Conservation (phyloP, 2,113 vertebrate species). For the Leiothrix lutea region DNA sequence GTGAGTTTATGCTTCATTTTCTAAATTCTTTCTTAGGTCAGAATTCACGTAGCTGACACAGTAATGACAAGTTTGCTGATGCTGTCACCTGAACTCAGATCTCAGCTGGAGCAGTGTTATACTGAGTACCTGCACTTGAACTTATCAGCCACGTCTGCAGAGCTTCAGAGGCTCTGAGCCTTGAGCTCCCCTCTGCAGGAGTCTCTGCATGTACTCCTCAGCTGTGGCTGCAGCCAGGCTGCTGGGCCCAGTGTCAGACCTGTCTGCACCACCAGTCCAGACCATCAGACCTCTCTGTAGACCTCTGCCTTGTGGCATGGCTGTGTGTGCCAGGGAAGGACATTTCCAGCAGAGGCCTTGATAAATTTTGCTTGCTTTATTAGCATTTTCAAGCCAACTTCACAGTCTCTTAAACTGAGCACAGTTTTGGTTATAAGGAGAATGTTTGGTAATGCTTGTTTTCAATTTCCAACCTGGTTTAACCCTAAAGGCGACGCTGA, state of each 20-base stretch:
- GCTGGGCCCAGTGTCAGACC: neutral
- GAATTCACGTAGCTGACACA: neutral
- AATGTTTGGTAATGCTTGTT: neutral
- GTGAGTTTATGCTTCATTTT: neutral
- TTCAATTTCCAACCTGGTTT: neutral
- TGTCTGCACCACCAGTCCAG: neutral
- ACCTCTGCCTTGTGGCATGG: neutral
- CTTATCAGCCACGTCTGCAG: neutral
- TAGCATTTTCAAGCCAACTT: neutral
- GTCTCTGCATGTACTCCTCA: neutral
- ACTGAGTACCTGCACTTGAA: neutral
- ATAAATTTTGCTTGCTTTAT: neutral
- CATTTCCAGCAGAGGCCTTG: neutral
- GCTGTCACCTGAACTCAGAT: neutral
- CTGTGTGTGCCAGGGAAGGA: neutral
- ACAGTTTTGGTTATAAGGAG: neutral
- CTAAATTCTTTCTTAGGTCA: neutral
- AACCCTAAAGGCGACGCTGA: neutral
- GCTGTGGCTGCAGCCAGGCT: neutral
- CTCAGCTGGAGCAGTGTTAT: neutral
- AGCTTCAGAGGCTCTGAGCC: neutral
- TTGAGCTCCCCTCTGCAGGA: neutral
- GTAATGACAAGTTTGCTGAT: neutral
- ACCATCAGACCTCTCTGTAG: neutral
- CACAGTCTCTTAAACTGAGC: neutral